Evolutionary conservation across 1,140 invertebrate species (phyloP), one percentile per base, ranked within the genome.

Genomic region (Drosophila kurseongensis): DNA sequence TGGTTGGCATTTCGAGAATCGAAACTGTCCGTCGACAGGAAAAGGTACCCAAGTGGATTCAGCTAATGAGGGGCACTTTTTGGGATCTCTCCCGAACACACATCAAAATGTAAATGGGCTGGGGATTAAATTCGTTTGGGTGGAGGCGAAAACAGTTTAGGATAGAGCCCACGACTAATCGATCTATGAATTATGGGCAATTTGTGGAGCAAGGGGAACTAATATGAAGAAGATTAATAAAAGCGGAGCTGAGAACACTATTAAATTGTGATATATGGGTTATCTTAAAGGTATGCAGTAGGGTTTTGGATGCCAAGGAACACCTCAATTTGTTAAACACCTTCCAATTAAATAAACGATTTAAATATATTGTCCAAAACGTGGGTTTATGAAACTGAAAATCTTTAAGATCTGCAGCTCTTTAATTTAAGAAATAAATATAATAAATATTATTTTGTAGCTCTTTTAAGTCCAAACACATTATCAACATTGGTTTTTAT

Each of bases 1-100:
- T 81, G 57, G 80, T 84, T 83, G 72, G 83, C 80, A 83, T 89
- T 89, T 83, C 66, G 48, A 69, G 75, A 82, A 86, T 45, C 65
- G 61, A 65, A 68, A 42, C 51, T 58, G 44, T 68, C 4, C 59
- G 76, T 40, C 65, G 77, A 80, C 81, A 80, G 81, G 77, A 85
- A 85, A 69, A 58, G 79, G 67, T 62, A 41, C 75, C 72, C 69
- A 57, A 51, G 38, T 27, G 57, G 45, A 42, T 10, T 32, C 47
- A 16, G 41, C 68, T 71, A 71, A 71, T 71, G 65, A 71, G 68
- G 68, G 67, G 51, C 51, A 29, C 29, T 71, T 42, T 71, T 36
- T 48, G 65, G 52, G 18, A 41, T 67, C 63, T 27, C 32, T 38
- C n/a, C 13, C 6, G 4, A 9, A 14, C 12, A 5, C 8, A 18